phyloP scores from a whole-genome alignment of 2,888 invertebrate genomes.

The Aromia moschata region DNA sequence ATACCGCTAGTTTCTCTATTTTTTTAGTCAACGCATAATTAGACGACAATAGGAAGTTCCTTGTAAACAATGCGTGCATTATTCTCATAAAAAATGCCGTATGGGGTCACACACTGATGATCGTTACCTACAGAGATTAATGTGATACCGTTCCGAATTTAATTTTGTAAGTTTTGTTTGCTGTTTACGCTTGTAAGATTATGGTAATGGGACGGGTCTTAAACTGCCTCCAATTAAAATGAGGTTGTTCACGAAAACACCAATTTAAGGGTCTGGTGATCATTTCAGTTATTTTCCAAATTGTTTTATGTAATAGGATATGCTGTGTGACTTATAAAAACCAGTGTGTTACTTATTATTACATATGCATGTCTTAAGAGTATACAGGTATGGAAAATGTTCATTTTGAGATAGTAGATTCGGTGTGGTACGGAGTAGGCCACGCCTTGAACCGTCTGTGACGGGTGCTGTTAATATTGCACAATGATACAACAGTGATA shows the following conservation, averaged over 20 bases:
- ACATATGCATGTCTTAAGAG: no score
- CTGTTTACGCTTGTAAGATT: not conserved
- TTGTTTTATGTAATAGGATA: no score
- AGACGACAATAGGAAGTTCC: conserved; percentile 7
- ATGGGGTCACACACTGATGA: no score
- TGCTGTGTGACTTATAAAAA: no score
- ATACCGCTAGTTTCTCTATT: conserved; percentile 7
- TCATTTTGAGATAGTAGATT: no score
- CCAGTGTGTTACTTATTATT: no score
- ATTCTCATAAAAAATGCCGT: not conserved
- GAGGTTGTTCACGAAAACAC: not conserved
- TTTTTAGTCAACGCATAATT: conserved; percentile 14
- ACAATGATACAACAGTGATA: no score
- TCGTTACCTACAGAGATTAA: no score
- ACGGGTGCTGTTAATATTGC: no score
- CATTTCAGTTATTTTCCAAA: not conserved
- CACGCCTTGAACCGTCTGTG: no score
- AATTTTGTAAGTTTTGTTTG: not conserved
- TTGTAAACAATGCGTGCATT: not conserved
- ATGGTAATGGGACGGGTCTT: not conserved
- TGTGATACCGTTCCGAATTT: not conserved
- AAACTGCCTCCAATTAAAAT: not conserved
- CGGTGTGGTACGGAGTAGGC: no score
- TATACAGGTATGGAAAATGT: no score
- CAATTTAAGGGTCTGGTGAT: not conserved